A percentile compares a stretch with the other conserved stretches of the same genome.
phyloP scores from a whole-genome alignment of 2,888 invertebrate species.

The Stenotaenia linearis region DNA sequence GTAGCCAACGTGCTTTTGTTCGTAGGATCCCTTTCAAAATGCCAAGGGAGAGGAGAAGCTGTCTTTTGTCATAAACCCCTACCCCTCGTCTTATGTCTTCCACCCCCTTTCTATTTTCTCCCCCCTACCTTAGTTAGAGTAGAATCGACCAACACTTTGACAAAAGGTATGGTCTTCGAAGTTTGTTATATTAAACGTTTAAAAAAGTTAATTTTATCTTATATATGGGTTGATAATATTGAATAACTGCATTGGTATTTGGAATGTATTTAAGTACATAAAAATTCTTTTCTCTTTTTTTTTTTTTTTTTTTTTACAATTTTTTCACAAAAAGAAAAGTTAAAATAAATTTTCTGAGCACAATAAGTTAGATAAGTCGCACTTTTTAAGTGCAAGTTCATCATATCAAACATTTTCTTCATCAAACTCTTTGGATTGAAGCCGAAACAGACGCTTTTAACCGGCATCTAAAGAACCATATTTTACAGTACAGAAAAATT shows the following conservation, averaged over 20 bases:
- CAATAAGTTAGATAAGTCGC: neutral
- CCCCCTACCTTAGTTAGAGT: neutral
- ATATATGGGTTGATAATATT: too few relatives aligned
- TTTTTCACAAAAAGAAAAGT: neutral
- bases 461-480: neutral
- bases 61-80: slow-evolving; percentile 1
- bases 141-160: neutral
- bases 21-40: slow-evolving; percentile 5
- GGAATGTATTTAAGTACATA: neutral
- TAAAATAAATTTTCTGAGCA: neutral
- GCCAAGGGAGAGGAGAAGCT: slow-evolving; percentile 4
- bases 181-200: neutral
- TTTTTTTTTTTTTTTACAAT: neutral
- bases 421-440: neutral
- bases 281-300: neutral
- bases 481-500: neutral
- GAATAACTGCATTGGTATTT: neutral
- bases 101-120: neutral
- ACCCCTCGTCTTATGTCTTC: neutral
- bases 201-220: neutral
- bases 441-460: neutral
- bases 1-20: neutral
- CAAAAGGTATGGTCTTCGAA: neutral
- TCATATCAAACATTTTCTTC: neutral
- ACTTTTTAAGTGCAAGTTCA: neutral